These are phyloP conservation scores for Portunus trituberculatus DNA, from an alignment of 1,140 invertebrate species.

Conservation along the genomic window DNA sequence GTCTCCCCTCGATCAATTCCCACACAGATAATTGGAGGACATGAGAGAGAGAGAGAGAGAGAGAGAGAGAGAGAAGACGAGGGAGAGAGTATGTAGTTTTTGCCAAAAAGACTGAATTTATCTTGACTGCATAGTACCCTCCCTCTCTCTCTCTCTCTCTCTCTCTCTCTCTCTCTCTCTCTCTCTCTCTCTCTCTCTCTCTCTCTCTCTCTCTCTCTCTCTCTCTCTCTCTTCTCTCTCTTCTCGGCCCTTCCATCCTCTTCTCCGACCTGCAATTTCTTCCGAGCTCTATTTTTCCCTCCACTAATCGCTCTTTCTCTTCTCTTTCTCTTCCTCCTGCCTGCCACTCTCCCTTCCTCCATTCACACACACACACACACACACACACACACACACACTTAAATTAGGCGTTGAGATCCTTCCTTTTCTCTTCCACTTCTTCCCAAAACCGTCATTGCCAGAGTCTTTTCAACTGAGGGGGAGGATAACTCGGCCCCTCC, in stretches of 20 bases:
- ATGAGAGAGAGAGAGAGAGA: not conserved
- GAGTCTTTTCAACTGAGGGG: not conserved
- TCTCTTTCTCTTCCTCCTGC: not conserved
- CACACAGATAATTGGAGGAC: too few species aligned
- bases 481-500: not conserved
- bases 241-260: not conserved
- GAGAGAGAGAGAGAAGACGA: not conserved
- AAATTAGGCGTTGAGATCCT: not conserved
- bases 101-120: not conserved
- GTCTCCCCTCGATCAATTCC: too few species aligned
- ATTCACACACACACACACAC: not conserved
- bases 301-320: slow-evolving; percentile 21
- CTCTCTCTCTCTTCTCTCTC: not conserved
- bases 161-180: not conserved
- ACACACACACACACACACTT: too few species aligned
- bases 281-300: slow-evolving; percentile 3
- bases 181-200: not conserved
- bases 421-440: not conserved
- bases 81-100: not conserved
- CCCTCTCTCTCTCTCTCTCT: not conserved
- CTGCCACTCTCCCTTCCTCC: not conserved
- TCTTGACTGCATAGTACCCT: not conserved
- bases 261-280: not conserved
- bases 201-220: not conserved
- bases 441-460: not conserved